phyloP scores from a whole-genome alignment of 1,140 invertebrate genomes.

The Bacillus rossius region DNA sequence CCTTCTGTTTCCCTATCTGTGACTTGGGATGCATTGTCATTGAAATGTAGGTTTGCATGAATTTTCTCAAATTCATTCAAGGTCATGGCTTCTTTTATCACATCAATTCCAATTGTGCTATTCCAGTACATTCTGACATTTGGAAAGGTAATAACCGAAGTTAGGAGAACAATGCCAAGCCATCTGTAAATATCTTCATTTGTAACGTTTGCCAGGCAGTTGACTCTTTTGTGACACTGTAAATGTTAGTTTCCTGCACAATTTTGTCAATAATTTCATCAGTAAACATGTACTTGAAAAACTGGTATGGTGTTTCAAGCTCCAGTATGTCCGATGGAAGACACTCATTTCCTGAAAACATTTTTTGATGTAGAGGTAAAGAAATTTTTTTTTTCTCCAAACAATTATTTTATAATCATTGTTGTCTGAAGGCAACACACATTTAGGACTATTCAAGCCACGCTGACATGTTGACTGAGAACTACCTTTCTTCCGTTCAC shows the following conservation, averaged over 20 bases:
- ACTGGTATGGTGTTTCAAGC: background rate
- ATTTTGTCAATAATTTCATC: background rate
- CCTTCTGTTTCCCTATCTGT: background rate
- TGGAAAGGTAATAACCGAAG: background rate
- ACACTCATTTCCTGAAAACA: background rate
- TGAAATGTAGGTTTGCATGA: slow-evolving; percentile 31
- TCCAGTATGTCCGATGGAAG: background rate
- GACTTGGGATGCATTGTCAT: slow-evolving; percentile 16
- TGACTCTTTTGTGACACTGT: background rate
- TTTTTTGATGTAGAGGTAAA: background rate
- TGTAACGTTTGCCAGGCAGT: background rate
- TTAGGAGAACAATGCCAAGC: background rate
- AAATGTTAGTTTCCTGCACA: background rate
- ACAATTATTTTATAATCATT: background rate
- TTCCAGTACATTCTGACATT: slow-evolving; percentile 16
- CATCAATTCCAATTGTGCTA: slow-evolving; percentile 29
- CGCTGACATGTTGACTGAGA: too few relatives aligned
- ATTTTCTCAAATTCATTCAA: slow-evolving; percentile 36
- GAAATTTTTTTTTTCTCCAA: background rate
- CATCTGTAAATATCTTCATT: background rate
- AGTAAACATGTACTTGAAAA: background rate
- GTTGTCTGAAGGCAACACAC: too few relatives aligned
- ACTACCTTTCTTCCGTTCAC: too few relatives aligned
- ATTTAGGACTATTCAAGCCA: too few relatives aligned
- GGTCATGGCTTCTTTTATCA: slow-evolving; percentile 32